Percentiles rank a stretch among this genome's conserved stretches.
Conservation (phyloP, 2,888 invertebrate species). For the Cheiracanthium punctorium region DNA sequence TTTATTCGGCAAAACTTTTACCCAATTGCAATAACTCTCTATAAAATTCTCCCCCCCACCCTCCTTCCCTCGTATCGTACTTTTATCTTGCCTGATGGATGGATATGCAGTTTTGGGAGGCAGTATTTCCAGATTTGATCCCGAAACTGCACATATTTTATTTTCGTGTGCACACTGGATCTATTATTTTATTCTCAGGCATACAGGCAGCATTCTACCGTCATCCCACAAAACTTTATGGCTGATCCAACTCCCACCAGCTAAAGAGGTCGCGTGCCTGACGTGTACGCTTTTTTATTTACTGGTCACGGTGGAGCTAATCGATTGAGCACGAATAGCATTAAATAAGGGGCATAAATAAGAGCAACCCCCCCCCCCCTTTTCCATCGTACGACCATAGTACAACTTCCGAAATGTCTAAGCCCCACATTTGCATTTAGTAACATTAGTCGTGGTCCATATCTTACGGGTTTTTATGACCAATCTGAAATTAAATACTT, state of each 20-base stretch:
- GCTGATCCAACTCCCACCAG: background rate
- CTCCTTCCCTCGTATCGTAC: no score
- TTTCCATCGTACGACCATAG: no score
- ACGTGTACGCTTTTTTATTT: background rate
- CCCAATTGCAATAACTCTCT: no score
- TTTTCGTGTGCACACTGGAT: no score
- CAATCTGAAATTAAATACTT: no score
- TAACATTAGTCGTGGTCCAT: background rate
- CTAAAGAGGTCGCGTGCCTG: background rate
- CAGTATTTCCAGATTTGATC: no score
- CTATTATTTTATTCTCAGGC: background rate
- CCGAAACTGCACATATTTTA: no score
- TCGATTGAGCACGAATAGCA: background rate
- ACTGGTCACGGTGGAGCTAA: background rate
- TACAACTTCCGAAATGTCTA: background rate
- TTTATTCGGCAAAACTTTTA: no score
- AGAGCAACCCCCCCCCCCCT: background rate
- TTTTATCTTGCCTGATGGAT: no score
- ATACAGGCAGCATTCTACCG: background rate
- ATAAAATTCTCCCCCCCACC: no score
- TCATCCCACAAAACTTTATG: background rate
- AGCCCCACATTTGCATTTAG: background rate
- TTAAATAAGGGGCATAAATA: constrained; percentile 8
- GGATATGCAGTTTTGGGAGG: no score
- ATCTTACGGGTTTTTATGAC: no score